Percentiles rank a stretch among this genome's conserved stretches.
Evolutionary conservation across 2,888 invertebrate species (phyloP).

Genomic region (Drosophila barbarae): DNA sequence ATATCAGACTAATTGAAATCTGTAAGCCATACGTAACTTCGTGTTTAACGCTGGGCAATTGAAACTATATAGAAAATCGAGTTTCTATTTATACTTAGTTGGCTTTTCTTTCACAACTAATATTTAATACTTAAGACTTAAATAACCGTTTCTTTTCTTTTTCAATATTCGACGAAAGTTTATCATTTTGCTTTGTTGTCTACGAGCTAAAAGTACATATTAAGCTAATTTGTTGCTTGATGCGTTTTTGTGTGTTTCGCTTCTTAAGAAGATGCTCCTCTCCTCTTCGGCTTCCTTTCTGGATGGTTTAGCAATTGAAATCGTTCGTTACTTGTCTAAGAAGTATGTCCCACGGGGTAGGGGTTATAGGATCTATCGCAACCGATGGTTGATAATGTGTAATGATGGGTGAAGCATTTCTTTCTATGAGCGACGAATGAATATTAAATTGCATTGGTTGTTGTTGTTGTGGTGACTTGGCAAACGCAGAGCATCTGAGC

Average conservation of each 20-base stretch:
- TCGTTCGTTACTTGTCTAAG: conserved; percentile 54
- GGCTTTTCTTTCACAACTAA: conserved; percentile 34
- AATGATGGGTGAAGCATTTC: conserved; percentile 17
- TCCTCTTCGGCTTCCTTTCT: conserved; percentile 19
- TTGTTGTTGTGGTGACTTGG: conserved; percentile 43
- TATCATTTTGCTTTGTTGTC: conserved; percentile 41
- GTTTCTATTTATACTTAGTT: conserved; percentile 1
- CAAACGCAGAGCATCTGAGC: conserved; percentile 67
- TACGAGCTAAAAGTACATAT: conserved; percentile 64
- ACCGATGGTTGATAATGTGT: neutral
- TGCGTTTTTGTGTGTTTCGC: conserved; percentile 9
- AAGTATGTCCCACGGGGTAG: neutral
- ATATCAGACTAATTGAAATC: conserved; percentile 32
- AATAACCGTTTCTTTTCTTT: conserved; percentile 19
- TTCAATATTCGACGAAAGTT: conserved; percentile 27
- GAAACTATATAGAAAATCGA: conserved; percentile 18
- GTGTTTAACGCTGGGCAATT: conserved; percentile 17
- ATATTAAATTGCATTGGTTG: conserved; percentile 26
- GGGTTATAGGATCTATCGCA: neutral
- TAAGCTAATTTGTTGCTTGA: conserved; percentile 62
- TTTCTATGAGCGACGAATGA: conserved; percentile 25
- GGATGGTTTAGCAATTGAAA: conserved; percentile 73
- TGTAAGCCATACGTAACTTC: conserved; percentile 39
- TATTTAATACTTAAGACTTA: conserved; percentile 62
- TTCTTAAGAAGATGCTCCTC: neutral